Conservation (phyloP, 2,888 invertebrate genomes). For the Cantharis nigra region DNA sequence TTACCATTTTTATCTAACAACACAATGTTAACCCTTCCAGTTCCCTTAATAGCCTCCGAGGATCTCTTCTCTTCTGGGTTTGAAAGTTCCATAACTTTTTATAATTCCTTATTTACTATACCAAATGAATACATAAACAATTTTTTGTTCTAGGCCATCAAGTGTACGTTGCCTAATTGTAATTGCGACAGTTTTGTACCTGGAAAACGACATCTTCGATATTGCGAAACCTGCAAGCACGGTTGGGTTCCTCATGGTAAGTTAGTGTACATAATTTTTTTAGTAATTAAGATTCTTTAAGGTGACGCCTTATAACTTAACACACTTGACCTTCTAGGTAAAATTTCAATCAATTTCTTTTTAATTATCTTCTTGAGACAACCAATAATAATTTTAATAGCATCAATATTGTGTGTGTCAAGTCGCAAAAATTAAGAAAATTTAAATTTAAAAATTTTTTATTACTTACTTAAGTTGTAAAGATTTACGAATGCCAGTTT, state of each 20-base stretch:
- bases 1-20: not conserved
- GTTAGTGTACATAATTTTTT: slow-evolving; percentile 39
- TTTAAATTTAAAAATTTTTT: not conserved
- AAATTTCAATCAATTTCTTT: not conserved
- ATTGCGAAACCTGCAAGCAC: slow-evolving; percentile 73
- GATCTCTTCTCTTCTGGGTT: not conserved
- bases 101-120: not conserved
- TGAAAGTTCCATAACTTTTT: not conserved
- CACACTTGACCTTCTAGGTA: not conserved
- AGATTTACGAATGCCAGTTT: not conserved
- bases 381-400: not conserved
- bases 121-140: not conserved
- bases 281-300: not conserved
- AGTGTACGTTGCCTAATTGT: slow-evolving; percentile 69
- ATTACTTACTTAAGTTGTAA: not conserved
- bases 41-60: not conserved
- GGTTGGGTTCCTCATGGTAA: slow-evolving; percentile 78
- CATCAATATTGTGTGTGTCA: not conserved
- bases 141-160: slow-evolving; percentile 62
- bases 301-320: not conserved
- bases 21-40: not conserved
- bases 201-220: slow-evolving; percentile 67
- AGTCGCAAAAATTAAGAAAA: not conserved
- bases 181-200: slow-evolving; percentile 72
- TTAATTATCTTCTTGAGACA: not conserved